These are phyloP conservation scores for Cliona cf. orientalis DNA, from an alignment of 37 sponge, comb jelly and placozoan genomes.

Conservation along the genomic window DNA sequence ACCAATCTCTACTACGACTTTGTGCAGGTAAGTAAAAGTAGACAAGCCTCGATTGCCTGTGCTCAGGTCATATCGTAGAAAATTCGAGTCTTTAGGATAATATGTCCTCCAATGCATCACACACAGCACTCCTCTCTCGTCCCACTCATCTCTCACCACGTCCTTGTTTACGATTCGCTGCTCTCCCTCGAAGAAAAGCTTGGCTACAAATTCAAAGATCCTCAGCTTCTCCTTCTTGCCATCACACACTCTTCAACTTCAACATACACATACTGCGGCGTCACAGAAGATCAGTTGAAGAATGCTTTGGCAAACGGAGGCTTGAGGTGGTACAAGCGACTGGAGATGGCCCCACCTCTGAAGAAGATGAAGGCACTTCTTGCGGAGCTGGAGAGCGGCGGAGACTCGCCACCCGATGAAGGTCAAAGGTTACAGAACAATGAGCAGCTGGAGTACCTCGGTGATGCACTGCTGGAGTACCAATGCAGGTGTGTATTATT, in stretches of 20 bases:
- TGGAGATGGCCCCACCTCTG: neutral
- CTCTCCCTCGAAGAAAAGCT: conserved; percentile 47
- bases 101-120: neutral
- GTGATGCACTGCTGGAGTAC: conserved; percentile 82
- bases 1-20: neutral
- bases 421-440: conserved; percentile 42
- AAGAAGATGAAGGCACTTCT: conserved; percentile 25
- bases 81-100: neutral
- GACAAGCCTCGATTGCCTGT: too few relatives aligned
- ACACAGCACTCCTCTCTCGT: conserved; percentile 52
- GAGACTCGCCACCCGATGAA: too few relatives aligned
- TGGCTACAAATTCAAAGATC: conserved; percentile 61
- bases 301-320: conserved; percentile 21
- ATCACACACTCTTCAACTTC: conserved; percentile 73
- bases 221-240: conserved; percentile 32
- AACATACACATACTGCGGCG: neutral
- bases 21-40: neutral
- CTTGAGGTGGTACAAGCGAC: neutral
- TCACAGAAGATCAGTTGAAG: conserved; percentile 21
- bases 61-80: too few relatives aligned
- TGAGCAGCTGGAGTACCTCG: conserved; percentile 80
- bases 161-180: conserved; percentile 56
- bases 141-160: conserved; percentile 55
- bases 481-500: conserved; percentile 64
- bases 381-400: conserved; percentile 1